Evolutionary conservation across 2,113 vertebrate species (phyloP), one percentile per base, ranked within the genome.

Genomic region (Oryzias celebensis): DNA sequence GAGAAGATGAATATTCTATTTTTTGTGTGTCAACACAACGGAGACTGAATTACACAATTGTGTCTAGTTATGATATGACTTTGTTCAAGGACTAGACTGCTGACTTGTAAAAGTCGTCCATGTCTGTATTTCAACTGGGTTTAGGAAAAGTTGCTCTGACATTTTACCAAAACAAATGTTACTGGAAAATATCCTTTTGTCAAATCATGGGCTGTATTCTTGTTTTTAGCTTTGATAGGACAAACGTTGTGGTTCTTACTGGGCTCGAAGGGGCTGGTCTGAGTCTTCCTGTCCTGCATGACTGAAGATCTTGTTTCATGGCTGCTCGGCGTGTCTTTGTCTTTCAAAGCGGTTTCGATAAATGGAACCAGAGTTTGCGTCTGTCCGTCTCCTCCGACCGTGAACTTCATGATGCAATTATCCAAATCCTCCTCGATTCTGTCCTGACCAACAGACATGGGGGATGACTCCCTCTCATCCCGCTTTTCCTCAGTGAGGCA

Each of bases 221-320:
- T 36, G 8, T 36, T 28, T 12, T 36, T 10, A 3, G 36, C 36
- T 36, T 36, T 36, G 36, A 36, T 12, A 10, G 36, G 31, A 24
- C 10, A 14, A 14, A 22, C 26, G 41, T 36, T 36, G 7, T 24
- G 55, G 54, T 51, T 86, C 91, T 90, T 70, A 92, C 91, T 92
- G 20, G 83, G 83, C 56, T 90, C 91, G 66, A 52, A 8, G 4
- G 71, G 22, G 28, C 55, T 42, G 42, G 14, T 12, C 5, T 57
- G 52, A 44, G 51, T 45, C 5, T 18, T 7, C 12, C 26, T 52
- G 15, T 85, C 75, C 23, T 57, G 65, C 52, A 44, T 42, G 1
- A 57, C 22, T 1, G 47, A 71, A 0, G 8, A 24, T 28, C 52
- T 58, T 52, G 1, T 20, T 41, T 17, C 46, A 1, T 18, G 52